A percentile compares a stretch with the other conserved stretches of the same genome.
Conservation (phyloP, 2,113 vertebrate genomes). For the Nicator chloris region DNA sequence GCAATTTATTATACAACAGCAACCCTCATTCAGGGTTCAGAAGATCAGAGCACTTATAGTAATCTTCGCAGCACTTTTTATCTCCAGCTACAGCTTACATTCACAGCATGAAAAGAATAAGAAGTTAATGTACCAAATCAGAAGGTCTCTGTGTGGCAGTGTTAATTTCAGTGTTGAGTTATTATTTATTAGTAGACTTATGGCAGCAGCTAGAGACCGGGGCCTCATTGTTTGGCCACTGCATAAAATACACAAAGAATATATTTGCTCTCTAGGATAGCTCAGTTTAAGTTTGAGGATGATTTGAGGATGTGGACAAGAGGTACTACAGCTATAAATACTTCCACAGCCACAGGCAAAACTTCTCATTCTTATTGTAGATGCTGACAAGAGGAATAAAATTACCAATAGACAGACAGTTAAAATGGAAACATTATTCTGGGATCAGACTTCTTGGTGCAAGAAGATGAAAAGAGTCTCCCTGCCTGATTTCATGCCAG, state of each 20-base stretch:
- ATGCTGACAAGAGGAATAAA: conserved; percentile 17
- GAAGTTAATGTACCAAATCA: conserved; percentile 56
- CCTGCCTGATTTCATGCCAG: conserved; percentile 13
- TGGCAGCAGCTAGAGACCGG: neutral
- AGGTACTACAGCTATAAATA: neutral
- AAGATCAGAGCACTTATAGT: conserved; percentile 56
- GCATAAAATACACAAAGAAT: neutral
- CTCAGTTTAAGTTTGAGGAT: neutral
- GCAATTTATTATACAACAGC: conserved; percentile 30
- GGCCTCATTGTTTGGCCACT: neutral
- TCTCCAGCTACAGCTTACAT: conserved; percentile 49
- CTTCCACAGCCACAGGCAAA: neutral
- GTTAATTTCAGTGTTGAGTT: conserved; percentile 50
- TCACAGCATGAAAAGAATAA: conserved; percentile 51
- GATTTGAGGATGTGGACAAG: neutral
- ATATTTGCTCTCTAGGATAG: neutral
- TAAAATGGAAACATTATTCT: conserved; percentile 17
- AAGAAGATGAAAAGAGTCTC: neutral
- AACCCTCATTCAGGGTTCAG: conserved; percentile 58
- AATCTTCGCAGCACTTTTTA: conserved; percentile 52
- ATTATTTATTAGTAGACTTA: conserved; percentile 51
- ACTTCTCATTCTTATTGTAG: neutral
- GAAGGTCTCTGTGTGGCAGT: conserved; percentile 23
- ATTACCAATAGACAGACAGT: neutral
- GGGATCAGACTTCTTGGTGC: neutral